These are phyloP conservation scores for Pseudomyrmex cubaensis DNA, from an alignment of 1,140 invertebrate species.

Conservation along the genomic window DNA sequence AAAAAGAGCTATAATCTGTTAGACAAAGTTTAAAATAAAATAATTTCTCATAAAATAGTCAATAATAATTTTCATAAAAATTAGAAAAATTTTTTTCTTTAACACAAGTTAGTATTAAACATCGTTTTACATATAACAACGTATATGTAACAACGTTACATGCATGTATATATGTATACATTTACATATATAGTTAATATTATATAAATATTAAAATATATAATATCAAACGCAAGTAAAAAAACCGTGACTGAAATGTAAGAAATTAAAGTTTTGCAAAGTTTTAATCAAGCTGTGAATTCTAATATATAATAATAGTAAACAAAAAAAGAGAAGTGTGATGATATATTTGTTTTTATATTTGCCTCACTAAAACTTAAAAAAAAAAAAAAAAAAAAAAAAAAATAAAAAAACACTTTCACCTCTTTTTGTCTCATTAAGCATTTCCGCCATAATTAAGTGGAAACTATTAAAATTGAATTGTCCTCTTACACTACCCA, in stretches of 20 bases:
- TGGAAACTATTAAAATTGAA: constrained; percentile 19
- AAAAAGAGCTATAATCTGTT: background rate
- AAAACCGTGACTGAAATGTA: background rate
- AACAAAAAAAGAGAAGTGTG: constrained; percentile 1
- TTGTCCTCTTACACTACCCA: constrained; percentile 44
- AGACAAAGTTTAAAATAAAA: background rate
- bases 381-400: background rate
- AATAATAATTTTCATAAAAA: constrained; percentile 8
- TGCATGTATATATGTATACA: no score
- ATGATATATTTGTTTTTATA: constrained; percentile 3
- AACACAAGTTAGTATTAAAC: background rate
- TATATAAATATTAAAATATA: background rate
- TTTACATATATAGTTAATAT: background rate
- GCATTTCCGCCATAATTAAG: background rate
- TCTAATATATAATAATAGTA: background rate
- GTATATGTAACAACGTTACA: no score
- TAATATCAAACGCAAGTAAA: background rate
- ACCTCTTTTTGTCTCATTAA: constrained; percentile 42
- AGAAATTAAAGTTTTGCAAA: background rate
- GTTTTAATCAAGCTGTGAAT: constrained; percentile 7
- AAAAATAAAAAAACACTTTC: constrained; percentile 58
- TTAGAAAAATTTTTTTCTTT: background rate
- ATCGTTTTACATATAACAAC: no score
- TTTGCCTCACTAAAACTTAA: background rate
- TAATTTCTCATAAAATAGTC: background rate